phyloP scores from a whole-genome alignment of 2,797 vertebrate genomes.

The Eurystomus glaucurus region DNA sequence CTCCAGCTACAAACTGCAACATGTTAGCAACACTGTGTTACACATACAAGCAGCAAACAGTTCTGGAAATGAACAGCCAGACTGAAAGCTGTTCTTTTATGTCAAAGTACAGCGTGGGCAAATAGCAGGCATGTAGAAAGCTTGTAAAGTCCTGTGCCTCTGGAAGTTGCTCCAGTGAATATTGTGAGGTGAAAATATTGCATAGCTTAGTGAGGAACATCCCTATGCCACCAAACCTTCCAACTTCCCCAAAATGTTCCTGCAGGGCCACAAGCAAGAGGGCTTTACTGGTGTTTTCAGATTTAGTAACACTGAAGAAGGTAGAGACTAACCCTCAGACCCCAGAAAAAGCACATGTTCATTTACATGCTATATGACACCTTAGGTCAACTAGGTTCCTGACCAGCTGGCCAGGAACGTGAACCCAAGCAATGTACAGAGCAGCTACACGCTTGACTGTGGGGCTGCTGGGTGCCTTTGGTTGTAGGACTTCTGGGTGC shows the following conservation, averaged over 20 bases:
- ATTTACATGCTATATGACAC: rapidly evolving
- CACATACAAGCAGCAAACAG: background rate
- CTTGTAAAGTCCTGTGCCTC: background rate
- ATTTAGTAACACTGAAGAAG: background rate
- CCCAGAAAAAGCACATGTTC: background rate
- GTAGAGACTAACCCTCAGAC: background rate
- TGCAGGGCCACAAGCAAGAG: background rate
- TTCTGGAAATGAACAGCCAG: background rate
- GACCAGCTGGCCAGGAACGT: background rate
- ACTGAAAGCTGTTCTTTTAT: background rate
- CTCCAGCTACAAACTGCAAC: background rate
- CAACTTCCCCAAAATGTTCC: background rate
- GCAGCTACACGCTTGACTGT: background rate
- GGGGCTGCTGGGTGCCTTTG: background rate
- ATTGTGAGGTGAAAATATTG: rapidly evolving
- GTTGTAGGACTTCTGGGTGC: background rate
- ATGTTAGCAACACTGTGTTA: background rate
- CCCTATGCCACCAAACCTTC: background rate
- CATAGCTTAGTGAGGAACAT: background rate
- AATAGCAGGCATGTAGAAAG: background rate
- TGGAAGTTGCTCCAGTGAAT: background rate
- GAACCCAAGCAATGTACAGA: background rate
- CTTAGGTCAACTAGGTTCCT: background rate
- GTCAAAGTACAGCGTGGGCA: background rate
- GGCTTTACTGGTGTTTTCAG: background rate